A percentile compares a stretch with the other conserved stretches of the same genome.
Evolutionary conservation across 2,113 vertebrate genomes (phyloP).

Genomic region (Chloropsis hardwickii): DNA sequence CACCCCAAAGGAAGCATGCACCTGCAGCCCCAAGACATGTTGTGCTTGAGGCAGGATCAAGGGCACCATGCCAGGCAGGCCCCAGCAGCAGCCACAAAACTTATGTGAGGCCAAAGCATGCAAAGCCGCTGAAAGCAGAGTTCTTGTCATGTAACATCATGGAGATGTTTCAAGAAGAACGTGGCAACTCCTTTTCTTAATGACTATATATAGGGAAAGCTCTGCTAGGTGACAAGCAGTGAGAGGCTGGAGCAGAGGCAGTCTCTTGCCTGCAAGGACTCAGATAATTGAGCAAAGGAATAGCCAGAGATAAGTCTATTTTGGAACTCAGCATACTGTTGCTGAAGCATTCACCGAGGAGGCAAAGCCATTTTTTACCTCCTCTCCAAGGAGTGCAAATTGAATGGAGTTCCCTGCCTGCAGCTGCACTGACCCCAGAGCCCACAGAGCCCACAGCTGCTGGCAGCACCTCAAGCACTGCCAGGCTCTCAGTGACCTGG

Average conservation of each 20-base stretch:
- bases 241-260: neutral
- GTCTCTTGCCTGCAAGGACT: neutral
- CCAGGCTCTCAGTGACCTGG: neutral
- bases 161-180: neutral
- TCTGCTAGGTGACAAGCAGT: neutral
- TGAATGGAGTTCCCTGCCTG: neutral
- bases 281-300: neutral
- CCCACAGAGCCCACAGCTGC: neutral
- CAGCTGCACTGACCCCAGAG: neutral
- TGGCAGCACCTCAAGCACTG: fast-evolving
- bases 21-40: neutral
- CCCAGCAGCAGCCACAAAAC: neutral
- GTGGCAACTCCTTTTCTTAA: neutral
- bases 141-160: neutral
- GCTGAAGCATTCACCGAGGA: neutral
- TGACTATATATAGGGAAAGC: neutral
- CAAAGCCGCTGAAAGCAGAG: neutral
- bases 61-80: fast-evolving
- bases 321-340: neutral
- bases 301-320: conserved; percentile 5
- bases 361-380: conserved; percentile 5
- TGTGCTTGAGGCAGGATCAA: neutral
- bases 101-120: neutral
- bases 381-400: conserved; percentile 1
- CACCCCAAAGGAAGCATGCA: fast-evolving